phyloP scores from a whole-genome alignment of 2,797 vertebrate genomes.

The Poeciliopsis infans region DNA sequence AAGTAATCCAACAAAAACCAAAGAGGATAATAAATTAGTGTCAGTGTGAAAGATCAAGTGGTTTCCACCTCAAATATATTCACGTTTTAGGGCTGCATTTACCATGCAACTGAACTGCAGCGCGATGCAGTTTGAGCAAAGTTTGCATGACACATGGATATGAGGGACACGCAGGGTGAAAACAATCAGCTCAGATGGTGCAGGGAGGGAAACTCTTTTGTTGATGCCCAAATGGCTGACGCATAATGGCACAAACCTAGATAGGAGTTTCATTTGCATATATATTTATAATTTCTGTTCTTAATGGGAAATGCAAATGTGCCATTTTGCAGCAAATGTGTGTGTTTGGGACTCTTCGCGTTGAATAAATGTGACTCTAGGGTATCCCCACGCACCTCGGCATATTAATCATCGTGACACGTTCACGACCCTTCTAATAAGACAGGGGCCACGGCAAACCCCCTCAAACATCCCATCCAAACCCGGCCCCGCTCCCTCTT shows the following conservation, averaged over 20 bases:
- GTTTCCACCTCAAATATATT: background rate
- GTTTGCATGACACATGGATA: constrained; percentile 20
- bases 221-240: constrained; percentile 76
- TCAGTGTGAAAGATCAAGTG: background rate
- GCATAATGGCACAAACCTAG: constrained; percentile 74
- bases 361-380: constrained; percentile 87
- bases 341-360: constrained; percentile 78
- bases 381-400: constrained; percentile 85
- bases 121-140: constrained; percentile 17
- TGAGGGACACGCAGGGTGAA: constrained; percentile 54
- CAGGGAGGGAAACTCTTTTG: constrained; percentile 73
- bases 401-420: constrained; percentile 90
- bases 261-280: constrained; percentile 83
- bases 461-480: constrained; percentile 82
- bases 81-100: background rate
- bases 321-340: constrained; percentile 80
- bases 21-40: background rate
- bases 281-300: constrained; percentile 85
- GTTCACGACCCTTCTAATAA: constrained; percentile 91
- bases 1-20: background rate
- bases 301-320: constrained; percentile 88
- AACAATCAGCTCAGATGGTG: constrained; percentile 44
- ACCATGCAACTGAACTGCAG: background rate
- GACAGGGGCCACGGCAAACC: constrained; percentile 86
- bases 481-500: constrained; percentile 82